A percentile compares a stretch with the other conserved stretches of the same genome.
Evolutionary conservation across 2,113 vertebrate genomes (phyloP).

Genomic region (Ceratotherium simum): DNA sequence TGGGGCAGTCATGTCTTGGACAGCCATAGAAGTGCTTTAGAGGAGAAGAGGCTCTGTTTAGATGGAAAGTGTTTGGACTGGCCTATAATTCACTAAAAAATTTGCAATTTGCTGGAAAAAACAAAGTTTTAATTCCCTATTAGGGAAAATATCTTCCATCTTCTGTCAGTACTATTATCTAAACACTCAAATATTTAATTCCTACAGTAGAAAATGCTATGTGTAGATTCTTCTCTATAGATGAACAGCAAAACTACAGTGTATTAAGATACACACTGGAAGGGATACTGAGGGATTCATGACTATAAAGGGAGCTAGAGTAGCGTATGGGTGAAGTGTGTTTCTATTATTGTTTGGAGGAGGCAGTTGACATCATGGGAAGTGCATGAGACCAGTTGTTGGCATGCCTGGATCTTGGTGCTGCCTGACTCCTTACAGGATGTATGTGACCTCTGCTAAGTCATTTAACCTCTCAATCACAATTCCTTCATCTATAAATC

Average conservation of each 20-base stretch:
- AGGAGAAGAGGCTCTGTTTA: not conserved
- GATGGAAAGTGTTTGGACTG: not conserved
- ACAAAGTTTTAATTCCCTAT: not conserved
- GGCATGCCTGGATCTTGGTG: not conserved
- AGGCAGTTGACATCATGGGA: not conserved
- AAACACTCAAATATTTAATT: not conserved
- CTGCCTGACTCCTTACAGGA: not conserved
- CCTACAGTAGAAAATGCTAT: not conserved
- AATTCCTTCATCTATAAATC: constrained; percentile 7
- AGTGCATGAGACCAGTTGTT: not conserved
- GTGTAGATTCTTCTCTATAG: not conserved
- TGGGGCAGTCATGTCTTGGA: not conserved
- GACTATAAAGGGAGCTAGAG: not conserved
- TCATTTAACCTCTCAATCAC: not conserved
- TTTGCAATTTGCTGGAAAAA: not conserved
- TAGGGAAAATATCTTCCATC: not conserved
- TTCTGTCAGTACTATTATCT: not conserved
- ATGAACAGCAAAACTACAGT: not conserved
- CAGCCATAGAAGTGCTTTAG: not conserved
- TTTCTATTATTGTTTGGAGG: constrained; percentile 27
- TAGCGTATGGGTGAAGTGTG: not conserved
- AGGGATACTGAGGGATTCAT: not conserved
- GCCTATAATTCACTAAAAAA: not conserved
- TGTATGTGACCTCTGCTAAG: constrained; percentile 26
- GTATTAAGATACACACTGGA: not conserved